A percentile compares a stretch with the other conserved stretches of the same genome.
Evolutionary conservation across 2,113 vertebrate genomes (phyloP).

Genomic region (Apodemus sylvaticus): DNA sequence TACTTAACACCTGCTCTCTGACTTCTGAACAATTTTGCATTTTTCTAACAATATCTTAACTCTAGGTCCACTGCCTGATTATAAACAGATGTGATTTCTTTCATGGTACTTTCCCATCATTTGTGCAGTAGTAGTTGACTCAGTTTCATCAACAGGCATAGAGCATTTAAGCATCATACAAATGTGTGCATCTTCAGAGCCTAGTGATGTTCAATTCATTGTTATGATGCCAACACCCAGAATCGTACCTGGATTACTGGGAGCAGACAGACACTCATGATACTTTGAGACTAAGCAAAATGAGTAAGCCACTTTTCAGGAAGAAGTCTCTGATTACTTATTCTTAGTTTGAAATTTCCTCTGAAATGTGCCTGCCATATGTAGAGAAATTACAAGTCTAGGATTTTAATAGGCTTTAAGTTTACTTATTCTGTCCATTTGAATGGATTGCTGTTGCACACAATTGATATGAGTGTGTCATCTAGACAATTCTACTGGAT

Average conservation of each 20-base stretch:
- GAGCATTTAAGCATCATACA: background rate
- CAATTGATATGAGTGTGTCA: conserved; percentile 67
- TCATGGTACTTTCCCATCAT: background rate
- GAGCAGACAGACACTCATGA: background rate
- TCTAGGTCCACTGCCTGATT: background rate
- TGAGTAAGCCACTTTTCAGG: background rate
- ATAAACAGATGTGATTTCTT: background rate
- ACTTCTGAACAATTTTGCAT: background rate
- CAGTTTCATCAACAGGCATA: background rate
- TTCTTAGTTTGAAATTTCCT: conserved; percentile 50
- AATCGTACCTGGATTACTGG: background rate
- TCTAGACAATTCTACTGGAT: conserved; percentile 75
- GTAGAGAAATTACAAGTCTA: conserved; percentile 62
- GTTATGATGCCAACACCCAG: background rate
- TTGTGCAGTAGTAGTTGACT: background rate
- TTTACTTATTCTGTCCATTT: conserved; percentile 74
- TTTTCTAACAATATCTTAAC: background rate
- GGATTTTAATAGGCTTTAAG: conserved; percentile 74
- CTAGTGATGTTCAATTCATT: background rate
- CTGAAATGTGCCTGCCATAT: conserved; percentile 71
- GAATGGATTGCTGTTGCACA: conserved; percentile 78
- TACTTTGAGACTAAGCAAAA: background rate
- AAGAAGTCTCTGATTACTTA: background rate
- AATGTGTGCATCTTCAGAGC: background rate
- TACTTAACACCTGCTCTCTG: background rate